Evolutionary conservation across 2,113 vertebrate species (phyloP).

Genomic region (Nannospalax galili): DNA sequence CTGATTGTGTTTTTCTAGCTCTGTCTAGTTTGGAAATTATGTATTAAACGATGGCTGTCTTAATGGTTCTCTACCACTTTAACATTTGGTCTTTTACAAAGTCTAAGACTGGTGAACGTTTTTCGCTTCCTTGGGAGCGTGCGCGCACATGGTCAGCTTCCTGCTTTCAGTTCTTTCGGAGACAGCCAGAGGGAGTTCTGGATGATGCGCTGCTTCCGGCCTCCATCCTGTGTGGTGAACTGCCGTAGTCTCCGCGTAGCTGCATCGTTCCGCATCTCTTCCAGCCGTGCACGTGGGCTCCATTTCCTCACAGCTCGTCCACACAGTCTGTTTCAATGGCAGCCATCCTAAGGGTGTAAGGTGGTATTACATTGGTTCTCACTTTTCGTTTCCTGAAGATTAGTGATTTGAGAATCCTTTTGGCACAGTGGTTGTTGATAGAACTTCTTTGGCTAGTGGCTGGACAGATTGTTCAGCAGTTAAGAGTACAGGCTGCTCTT

Average conservation of each 20-base stretch:
- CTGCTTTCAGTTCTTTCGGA: not conserved
- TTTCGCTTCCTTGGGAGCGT: not conserved
- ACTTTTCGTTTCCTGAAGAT: not conserved
- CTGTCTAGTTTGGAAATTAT: not conserved
- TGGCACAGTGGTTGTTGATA: too few relatives aligned
- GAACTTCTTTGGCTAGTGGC: not conserved
- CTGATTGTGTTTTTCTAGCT: not conserved
- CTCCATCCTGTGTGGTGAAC: too few relatives aligned
- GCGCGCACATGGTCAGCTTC: not conserved
- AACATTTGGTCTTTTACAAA: not conserved
- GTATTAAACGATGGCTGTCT: too few relatives aligned
- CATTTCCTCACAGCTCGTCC: not conserved
- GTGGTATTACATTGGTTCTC: not conserved
- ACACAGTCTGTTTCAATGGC: too few relatives aligned
- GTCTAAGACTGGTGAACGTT: too few relatives aligned
- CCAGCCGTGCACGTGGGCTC: not conserved
- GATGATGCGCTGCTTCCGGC: accelerated
- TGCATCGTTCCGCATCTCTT: accelerated
- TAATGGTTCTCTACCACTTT: not conserved
- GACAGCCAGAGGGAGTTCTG: not conserved
- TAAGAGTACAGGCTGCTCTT: too few relatives aligned
- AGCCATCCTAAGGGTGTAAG: not conserved
- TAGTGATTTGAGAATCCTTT: not conserved
- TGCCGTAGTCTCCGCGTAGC: accelerated
- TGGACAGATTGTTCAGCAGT: too few relatives aligned